A percentile compares a stretch with the other conserved stretches of the same genome.
phyloP scores from a whole-genome alignment of 1,140 invertebrate genomes.

The Trachymyrmex cornetzi region DNA sequence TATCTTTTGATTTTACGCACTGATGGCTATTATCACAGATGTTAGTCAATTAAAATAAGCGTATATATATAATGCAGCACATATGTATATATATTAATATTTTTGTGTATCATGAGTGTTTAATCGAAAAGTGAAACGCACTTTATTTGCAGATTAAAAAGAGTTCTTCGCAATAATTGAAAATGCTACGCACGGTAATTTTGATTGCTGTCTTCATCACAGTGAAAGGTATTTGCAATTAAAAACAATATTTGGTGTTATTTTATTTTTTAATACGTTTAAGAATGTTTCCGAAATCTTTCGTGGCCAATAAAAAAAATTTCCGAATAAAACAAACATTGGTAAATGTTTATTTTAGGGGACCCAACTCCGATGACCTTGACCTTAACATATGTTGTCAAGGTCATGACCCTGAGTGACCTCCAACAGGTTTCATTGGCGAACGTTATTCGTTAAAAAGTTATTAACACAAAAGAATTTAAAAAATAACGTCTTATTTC shows the following conservation, averaged over 20 bases:
- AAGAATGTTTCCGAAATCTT: background rate
- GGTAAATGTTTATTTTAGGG: too few relatives aligned
- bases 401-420: too few relatives aligned
- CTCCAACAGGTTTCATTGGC: too few relatives aligned
- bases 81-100: background rate
- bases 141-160: conserved; percentile 15
- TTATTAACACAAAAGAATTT: too few relatives aligned
- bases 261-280: background rate
- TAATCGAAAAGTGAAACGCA: background rate
- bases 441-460: too few relatives aligned
- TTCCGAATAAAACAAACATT: background rate
- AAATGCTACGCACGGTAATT: conserved; percentile 8
- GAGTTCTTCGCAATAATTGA: background rate
- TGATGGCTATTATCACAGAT: background rate
- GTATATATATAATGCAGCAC: too few relatives aligned
- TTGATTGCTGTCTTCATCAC: background rate
- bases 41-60: background rate
- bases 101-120: too few relatives aligned
- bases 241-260: background rate
- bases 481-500: too few relatives aligned
- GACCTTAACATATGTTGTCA: too few relatives aligned
- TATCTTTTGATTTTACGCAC: background rate
- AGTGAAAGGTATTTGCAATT: conserved; percentile 17
- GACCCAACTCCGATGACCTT: too few relatives aligned
- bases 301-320: background rate